Percentiles rank a stretch among this genome's conserved stretches.
These are phyloP conservation scores for Glossophaga mutica DNA, from an alignment of 2,797 vertebrate genomes.

Conservation along the genomic window DNA sequence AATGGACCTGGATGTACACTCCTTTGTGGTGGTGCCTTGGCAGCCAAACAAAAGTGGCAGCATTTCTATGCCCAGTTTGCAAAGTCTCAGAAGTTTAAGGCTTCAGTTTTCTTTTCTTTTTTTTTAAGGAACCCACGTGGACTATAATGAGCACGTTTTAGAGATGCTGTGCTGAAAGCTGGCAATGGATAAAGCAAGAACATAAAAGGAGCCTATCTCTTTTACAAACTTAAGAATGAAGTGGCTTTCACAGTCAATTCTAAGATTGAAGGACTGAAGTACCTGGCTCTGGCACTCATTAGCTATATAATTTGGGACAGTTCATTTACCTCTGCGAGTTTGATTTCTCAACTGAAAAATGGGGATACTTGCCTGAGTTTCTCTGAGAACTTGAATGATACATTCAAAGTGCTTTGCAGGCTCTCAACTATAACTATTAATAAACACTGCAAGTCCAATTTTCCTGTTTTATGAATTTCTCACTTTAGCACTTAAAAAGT, in stretches of 20 bases:
- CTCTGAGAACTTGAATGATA: slow-evolving; percentile 39
- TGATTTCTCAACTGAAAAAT: slow-evolving; percentile 48
- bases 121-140: neutral
- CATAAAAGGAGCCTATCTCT: slow-evolving; percentile 34
- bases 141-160: slow-evolving; percentile 56
- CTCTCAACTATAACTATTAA: slow-evolving; percentile 45
- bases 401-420: slow-evolving; percentile 20
- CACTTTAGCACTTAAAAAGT: slow-evolving; percentile 11
- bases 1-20: slow-evolving; percentile 48
- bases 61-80: slow-evolving; percentile 58
- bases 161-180: slow-evolving; percentile 56
- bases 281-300: slow-evolving; percentile 40
- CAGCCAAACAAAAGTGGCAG: slow-evolving; percentile 60
- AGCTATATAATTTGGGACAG: slow-evolving; percentile 33
- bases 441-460: neutral
- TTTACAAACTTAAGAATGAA: slow-evolving; percentile 61
- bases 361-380: neutral
- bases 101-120: neutral
- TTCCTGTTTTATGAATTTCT: slow-evolving; percentile 33
- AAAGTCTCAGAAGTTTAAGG: slow-evolving; percentile 32
- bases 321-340: slow-evolving; percentile 48
- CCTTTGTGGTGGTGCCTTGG: slow-evolving; percentile 44
- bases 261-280: slow-evolving; percentile 53
- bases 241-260: slow-evolving; percentile 65
- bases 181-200: slow-evolving; percentile 45